phyloP scores from a whole-genome alignment of 2,113 vertebrate species.

The Emydura subglobosa region DNA sequence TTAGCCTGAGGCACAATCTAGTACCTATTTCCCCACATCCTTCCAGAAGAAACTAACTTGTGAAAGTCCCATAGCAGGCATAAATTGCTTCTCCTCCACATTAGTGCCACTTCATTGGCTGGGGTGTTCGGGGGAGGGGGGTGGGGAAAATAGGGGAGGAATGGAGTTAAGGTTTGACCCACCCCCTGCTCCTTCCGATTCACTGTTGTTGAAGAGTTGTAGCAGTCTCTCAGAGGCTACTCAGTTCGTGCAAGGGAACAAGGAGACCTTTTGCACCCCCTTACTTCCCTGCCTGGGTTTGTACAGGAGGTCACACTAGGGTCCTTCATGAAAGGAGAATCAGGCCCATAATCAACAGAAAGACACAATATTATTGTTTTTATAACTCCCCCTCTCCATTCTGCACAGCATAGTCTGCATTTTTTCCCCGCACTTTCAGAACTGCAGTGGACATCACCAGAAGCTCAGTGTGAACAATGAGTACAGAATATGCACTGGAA shows the following conservation, averaged over 20 bases:
- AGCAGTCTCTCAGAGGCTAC: neutral
- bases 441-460: neutral
- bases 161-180: neutral
- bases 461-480: neutral
- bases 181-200: neutral
- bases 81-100: neutral
- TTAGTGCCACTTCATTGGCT: neutral
- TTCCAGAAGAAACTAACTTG: neutral
- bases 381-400: neutral
- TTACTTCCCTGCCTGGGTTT: neutral
- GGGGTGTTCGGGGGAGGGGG: neutral
- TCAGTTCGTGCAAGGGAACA: neutral
- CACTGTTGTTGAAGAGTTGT: neutral
- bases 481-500: neutral
- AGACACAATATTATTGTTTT: neutral
- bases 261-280: neutral
- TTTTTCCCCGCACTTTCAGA: neutral
- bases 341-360: neutral
- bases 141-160: neutral
- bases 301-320: conserved; percentile 7
- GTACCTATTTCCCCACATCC: neutral
- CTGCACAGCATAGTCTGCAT: neutral
- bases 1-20: neutral
- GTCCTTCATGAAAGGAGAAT: neutral
- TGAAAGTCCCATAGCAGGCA: neutral